Conservation (phyloP, 2,888 invertebrate species). For the Ophioninae sp. region DNA sequence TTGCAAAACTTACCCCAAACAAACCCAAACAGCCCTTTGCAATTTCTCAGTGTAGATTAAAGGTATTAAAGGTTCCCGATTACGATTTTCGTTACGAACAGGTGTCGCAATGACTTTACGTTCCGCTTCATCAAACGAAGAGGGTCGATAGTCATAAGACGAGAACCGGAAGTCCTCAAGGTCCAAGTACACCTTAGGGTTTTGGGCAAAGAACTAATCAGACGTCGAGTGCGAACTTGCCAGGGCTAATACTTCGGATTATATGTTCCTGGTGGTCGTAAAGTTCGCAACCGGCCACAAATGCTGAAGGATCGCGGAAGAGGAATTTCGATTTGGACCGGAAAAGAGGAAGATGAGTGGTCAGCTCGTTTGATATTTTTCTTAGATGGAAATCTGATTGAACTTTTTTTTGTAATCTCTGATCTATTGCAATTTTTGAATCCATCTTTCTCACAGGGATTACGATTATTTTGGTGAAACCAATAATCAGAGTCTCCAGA, state of each 20-base stretch:
- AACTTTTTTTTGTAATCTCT: background rate
- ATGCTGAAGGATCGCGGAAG: background rate
- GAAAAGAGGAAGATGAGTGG: background rate
- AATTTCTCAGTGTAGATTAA: too few species aligned
- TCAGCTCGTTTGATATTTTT: background rate
- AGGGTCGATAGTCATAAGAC: conserved; percentile 60
- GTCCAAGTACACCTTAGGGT: conserved; percentile 22
- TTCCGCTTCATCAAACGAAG: conserved; percentile 76
- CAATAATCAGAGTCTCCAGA: too few species aligned
- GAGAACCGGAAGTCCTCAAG: conserved; percentile 52
- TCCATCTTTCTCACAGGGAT: too few species aligned
- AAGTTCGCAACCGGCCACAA: conserved; percentile 15
- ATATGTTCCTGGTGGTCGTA: conserved; percentile 35
- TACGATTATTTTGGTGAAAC: too few species aligned
- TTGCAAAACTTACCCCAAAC: too few species aligned
- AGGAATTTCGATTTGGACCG: background rate
- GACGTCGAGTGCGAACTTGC: conserved; percentile 39
- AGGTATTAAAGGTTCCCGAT: conserved; percentile 26
- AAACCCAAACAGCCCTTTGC: too few species aligned
- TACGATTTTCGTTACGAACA: conserved; percentile 52
- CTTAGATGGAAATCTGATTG: background rate
- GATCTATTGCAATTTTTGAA: too few species aligned
- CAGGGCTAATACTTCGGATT: conserved; percentile 28
- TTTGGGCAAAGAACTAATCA: conserved; percentile 52
- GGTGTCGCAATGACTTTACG: conserved; percentile 76